Evolutionary conservation across 2,113 vertebrate genomes (phyloP), one percentile per base, ranked within the genome.

Genomic region (Vanacampus margaritifer): DNA sequence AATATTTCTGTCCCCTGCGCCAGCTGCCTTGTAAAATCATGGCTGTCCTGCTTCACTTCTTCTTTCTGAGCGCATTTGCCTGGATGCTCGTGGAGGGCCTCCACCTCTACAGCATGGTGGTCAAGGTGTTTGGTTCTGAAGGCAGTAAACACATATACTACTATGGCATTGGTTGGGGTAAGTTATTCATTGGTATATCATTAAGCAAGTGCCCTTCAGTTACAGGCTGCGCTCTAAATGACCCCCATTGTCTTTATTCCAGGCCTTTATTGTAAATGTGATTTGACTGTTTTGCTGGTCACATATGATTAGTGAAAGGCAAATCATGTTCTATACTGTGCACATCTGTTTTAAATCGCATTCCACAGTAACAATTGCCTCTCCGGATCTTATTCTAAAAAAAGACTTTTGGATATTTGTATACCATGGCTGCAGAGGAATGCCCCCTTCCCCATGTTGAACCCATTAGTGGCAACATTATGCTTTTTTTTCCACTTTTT

Each of bases 41-140:
- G 91, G 95, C 96, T 0, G 73, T 94, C 65, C 92, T 99, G 17
- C 94, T 97, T n/a, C 96, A 97, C 81, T 97, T 94, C 92, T 96
- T 98, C 92, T 97, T 98, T 85, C 88, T 99, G 86, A 95, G 95
- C 53, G 92, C 93, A 0, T 98, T 99, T 56, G 93, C 96, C 0
- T 99, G 97, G 97, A 99, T 99, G 97, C 89, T 98, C 84, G 94
- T 96, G 82, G 96, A 98, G 81, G 97, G 96, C 26, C 92, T 99
- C 71, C 96, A 98, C 78, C 95, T 98, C 26, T 98, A 98, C 92
- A 97, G 95, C 64, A 94, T 98, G 95, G 96, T 97, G 73, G 87
- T 98, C 85, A 96, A 95, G 87, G 96, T 98, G 74, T 98, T 99
- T 6, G 95, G 95, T 56, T 98, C 96, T 0, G 96, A 99, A 84